phyloP scores from a whole-genome alignment of 1,140 invertebrate species.

The Andrena cerasifolii region DNA sequence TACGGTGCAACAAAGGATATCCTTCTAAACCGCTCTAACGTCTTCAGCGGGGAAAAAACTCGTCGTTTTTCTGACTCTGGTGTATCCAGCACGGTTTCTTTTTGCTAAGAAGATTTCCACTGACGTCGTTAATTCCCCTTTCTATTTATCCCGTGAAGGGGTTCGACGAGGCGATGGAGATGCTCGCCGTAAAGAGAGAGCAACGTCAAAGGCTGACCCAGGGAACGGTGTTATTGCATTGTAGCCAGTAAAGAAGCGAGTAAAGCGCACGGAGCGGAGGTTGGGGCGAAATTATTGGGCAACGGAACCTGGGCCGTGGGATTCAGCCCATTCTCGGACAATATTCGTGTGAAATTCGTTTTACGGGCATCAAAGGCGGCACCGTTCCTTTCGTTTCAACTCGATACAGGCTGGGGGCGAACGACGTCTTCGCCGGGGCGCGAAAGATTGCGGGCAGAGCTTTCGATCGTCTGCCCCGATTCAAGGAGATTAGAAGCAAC shows the following conservation, averaged over 20 bases:
- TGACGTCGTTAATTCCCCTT: constrained; percentile 48
- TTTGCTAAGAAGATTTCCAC: constrained; percentile 42
- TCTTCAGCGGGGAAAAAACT: constrained; percentile 9
- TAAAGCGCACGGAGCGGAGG: too few species aligned
- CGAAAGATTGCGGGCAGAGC: neutral
- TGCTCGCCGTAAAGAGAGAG: neutral
- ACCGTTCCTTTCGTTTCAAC: neutral
- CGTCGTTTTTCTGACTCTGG: neutral
- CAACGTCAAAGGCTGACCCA: constrained; percentile 10
- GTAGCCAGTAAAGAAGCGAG: constrained; percentile 3
- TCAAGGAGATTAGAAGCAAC: neutral
- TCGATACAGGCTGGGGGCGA: constrained; percentile 16
- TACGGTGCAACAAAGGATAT: constrained; percentile 57
- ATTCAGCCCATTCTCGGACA: constrained; percentile 20
- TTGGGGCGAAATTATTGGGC: constrained; percentile 42
- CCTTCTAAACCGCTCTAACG: constrained; percentile 7
- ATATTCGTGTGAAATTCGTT: constrained; percentile 38
- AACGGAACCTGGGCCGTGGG: neutral
- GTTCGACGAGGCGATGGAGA: neutral
- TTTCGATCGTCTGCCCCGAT: neutral
- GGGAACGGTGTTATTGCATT: constrained; percentile 29
- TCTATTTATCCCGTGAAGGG: constrained; percentile 16
- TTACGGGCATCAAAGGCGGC: constrained; percentile 27
- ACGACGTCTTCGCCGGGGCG: neutral
- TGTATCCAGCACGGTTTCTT: constrained; percentile 14